phyloP scores from a whole-genome alignment of 2,888 invertebrate genomes.

The Scaeva pyrastri region DNA sequence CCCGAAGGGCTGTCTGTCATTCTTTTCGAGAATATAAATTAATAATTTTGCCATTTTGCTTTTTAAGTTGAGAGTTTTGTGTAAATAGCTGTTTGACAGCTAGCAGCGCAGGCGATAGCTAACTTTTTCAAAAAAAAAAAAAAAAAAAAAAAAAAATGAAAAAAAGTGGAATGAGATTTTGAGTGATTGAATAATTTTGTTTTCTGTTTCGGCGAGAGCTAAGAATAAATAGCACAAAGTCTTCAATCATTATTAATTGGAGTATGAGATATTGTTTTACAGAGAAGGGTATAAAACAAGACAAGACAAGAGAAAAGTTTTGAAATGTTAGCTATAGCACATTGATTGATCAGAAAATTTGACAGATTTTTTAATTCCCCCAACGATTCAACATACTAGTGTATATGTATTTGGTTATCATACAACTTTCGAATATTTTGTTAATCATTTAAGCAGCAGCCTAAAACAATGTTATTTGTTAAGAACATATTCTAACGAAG shows the following conservation, averaged over 20 bases:
- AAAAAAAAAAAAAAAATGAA: too few species aligned
- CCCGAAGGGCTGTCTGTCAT: slow-evolving; percentile 54
- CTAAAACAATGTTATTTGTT: too few species aligned
- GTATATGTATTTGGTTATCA: too few species aligned
- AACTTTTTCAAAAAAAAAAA: too few species aligned
- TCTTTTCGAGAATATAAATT: slow-evolving; percentile 56
- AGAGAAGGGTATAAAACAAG: neutral
- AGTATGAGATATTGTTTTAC: neutral
- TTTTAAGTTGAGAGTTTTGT: slow-evolving; percentile 25
- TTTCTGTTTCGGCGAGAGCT: neutral
- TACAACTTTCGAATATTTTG: neutral
- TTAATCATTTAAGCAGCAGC: neutral
- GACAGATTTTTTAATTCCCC: neutral
- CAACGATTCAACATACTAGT: too few species aligned
- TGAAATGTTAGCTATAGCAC: neutral
- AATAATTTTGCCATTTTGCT: slow-evolving; percentile 46
- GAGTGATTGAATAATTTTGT: slow-evolving; percentile 13
- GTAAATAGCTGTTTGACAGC: slow-evolving; percentile 39
- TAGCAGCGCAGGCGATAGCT: slow-evolving; percentile 7
- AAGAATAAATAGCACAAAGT: neutral
- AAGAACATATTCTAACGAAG: too few species aligned
- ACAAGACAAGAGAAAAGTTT: neutral
- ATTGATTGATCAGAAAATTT: neutral
- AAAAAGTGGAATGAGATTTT: slow-evolving; percentile 1
- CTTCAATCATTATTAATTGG: neutral